Base-by-base conservation (phyloP, 2,113 vertebrate genomes). In the Mastomys natalensis region DNA sequence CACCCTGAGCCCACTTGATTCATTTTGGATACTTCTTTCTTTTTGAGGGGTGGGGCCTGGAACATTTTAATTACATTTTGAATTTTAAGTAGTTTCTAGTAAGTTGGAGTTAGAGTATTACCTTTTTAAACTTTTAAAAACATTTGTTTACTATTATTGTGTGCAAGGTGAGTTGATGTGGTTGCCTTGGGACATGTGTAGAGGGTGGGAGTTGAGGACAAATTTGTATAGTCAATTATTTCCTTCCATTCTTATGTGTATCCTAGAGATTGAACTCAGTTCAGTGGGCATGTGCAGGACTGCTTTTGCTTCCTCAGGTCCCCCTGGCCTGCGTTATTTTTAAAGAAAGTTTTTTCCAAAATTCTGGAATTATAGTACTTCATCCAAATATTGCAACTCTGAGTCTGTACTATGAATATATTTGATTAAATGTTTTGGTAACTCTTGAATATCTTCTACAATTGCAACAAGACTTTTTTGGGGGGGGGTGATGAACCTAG, bases 101-200 rank as follows among this genome's bases (percentile, higher is more conserved):
- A 80, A 91, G 13, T 87, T 11, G 82, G 96, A 98, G 87, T 98
- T 98, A 91, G 94, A 89, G 74, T 86, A 53, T n/a, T 66, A 48
- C 12, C 2, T 76, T 90, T 60, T 89, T 60, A 60, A 60, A 60
- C 2, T 7, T 40, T 55, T 53, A 37, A 80, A 53, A 34, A 9
- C 48, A 37, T 81, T 81, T 58, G 0, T 81, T n/a, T 82, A 12
- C 21, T 60, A 11, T 40, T 26, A 26, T 58, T 24, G 53, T 82
- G 26, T 77, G 5, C 22, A 24, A 55, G 51, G 5, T 80, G 9
- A 55, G 51, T 80, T 53, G 51, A 10, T 55, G 51, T 22, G 51
- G 34, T 34, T 55, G 7, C 19, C 77, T 37, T 55, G 19, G 34
- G 21, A 55, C 17, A 1, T 24, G 5, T 40, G 11, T 40, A 11